Percentiles rank a stretch among this genome's conserved stretches.
Conservation (phyloP, 2,797 vertebrate genomes). For the Percopsis omiscomaycus region DNA sequence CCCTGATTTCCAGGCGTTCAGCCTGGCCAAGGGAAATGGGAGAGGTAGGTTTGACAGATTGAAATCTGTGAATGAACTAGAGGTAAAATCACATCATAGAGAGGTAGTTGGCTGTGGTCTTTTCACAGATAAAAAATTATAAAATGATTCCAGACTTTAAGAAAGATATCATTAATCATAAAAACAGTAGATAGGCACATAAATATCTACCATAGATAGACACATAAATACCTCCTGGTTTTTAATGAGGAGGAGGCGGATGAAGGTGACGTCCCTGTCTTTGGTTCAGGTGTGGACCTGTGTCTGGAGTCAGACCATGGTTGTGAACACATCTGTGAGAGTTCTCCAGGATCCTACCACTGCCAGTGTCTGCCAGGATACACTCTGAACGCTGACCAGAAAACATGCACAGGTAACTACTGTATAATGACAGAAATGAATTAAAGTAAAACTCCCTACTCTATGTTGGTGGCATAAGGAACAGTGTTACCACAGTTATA, state of each 20-base stretch:
- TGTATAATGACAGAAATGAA: not conserved
- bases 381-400: slow-evolving; percentile 83
- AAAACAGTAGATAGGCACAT: no score
- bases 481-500: not conserved
- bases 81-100: no score
- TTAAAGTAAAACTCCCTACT: not conserved
- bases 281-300: slow-evolving; percentile 79
- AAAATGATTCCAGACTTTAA: no score
- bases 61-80: no score
- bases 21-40: slow-evolving; percentile 3
- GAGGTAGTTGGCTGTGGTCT: no score
- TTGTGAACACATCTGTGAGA: slow-evolving; percentile 91
- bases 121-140: no score
- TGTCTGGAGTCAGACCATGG: slow-evolving; percentile 84
- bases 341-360: slow-evolving; percentile 80
- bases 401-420: slow-evolving; percentile 83
- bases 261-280: not conserved
- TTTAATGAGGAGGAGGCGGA: not conserved
- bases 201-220: no score
- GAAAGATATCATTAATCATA: no score
- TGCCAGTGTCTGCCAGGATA: slow-evolving; percentile 88
- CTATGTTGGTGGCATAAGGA: no score
- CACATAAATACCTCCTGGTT: not conserved
- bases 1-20: not conserved
- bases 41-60: not conserved